These are phyloP conservation scores for Gryon sp. DNA, from an alignment of 1,140 invertebrate genomes.

Conservation along the genomic window DNA sequence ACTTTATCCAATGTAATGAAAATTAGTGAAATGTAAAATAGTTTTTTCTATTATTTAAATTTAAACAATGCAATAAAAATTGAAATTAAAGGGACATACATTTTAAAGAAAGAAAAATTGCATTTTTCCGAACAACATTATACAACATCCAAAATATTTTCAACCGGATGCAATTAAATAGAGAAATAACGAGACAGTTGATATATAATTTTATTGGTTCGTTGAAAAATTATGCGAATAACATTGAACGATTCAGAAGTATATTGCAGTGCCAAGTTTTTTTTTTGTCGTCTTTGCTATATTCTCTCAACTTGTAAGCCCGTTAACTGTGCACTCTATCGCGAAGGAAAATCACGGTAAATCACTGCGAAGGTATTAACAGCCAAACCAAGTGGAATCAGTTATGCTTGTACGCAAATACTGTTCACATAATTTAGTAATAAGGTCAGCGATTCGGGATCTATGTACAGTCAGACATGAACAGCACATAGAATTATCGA, in stretches of 20 bases:
- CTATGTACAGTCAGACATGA: conserved; percentile 10
- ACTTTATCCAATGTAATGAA: no score
- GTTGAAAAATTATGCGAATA: conserved; percentile 17
- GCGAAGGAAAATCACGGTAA: conserved; percentile 16
- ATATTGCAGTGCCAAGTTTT: conserved; percentile 22
- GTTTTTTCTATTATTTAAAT: no score
- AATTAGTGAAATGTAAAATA: no score
- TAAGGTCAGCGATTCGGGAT: conserved; percentile 20
- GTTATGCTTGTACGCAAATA: conserved; percentile 35
- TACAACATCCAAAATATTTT: no score
- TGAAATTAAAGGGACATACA: no score
- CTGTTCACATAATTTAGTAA: conserved; percentile 44
- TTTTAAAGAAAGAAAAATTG: no score
- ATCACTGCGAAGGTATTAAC: conserved; percentile 26
- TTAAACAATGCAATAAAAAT: no score
- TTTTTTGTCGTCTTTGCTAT: no score
- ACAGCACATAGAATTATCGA: conserved; percentile 17
- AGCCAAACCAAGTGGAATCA: conserved; percentile 22
- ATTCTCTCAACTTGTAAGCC: no score
- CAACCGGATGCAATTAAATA: conserved; percentile 8
- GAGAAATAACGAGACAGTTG: conserved; percentile 1
- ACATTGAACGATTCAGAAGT: background rate
- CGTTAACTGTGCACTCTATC: conserved; percentile 22
- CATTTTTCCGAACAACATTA: no score
- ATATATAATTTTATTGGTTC: no score